Evolutionary conservation across 2,888 invertebrate genomes (phyloP).

Genomic region (Limnephilus auricula): DNA sequence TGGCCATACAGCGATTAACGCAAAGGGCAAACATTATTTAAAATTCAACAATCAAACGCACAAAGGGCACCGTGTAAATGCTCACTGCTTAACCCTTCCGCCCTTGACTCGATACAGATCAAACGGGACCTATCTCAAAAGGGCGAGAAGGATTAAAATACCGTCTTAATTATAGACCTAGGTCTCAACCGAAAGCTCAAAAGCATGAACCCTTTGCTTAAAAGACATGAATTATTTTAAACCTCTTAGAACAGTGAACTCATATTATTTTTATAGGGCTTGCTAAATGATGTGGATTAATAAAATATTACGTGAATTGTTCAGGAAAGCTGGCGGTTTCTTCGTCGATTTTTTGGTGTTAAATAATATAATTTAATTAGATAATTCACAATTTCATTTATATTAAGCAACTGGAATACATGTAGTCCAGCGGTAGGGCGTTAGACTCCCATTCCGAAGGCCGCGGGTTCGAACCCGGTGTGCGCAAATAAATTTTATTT

Average conservation of each 20-base stretch:
- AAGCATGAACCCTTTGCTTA: neutral
- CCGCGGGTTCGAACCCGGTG: too few species aligned
- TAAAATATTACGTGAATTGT: neutral
- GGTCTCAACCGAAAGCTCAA: neutral
- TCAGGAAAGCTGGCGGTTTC: too few species aligned
- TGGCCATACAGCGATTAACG: slow-evolving; percentile 28
- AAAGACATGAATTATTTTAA: neutral
- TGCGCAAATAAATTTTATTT: too few species aligned
- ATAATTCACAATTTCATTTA: too few species aligned
- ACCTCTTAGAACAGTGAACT: neutral
- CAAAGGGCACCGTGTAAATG: slow-evolving; percentile 51
- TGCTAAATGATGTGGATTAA: neutral
- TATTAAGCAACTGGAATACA: too few species aligned
- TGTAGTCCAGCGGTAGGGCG: too few species aligned
- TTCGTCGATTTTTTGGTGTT: too few species aligned
- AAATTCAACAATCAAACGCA: slow-evolving; percentile 63
- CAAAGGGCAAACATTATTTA: slow-evolving; percentile 55
- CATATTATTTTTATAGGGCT: neutral
- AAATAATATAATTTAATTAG: too few species aligned
- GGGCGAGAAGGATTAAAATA: slow-evolving; percentile 14
- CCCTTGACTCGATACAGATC: slow-evolving; percentile 43
- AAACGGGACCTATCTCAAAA: slow-evolving; percentile 28
- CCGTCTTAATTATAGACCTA: slow-evolving; percentile 43
- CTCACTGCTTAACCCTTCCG: slow-evolving; percentile 34
- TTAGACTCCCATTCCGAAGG: too few species aligned